Conservation (phyloP, 2,797 vertebrate genomes). For the Apogon talboti region DNA sequence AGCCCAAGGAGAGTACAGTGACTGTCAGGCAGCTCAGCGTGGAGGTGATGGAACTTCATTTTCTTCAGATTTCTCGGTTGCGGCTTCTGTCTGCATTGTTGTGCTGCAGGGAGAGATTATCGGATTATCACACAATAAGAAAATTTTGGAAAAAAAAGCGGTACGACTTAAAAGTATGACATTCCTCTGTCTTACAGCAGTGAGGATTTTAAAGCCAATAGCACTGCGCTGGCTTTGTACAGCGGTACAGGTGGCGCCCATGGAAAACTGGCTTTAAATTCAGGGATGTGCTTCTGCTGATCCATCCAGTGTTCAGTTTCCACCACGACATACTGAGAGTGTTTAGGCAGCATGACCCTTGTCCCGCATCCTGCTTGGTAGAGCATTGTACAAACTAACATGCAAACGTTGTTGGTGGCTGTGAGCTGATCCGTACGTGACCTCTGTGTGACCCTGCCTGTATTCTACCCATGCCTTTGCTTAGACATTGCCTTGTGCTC, state of each 20-base stretch:
- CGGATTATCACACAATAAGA: slow-evolving; percentile 68
- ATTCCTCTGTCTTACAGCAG: slow-evolving; percentile 23
- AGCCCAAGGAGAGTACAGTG: slow-evolving; percentile 43
- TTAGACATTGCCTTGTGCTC: slow-evolving; percentile 29
- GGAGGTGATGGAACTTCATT: slow-evolving; percentile 64
- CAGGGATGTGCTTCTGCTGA: background rate
- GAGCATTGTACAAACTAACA: slow-evolving; percentile 3
- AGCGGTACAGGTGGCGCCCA: slow-evolving; percentile 24
- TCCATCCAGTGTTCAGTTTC: background rate
- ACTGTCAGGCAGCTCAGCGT: slow-evolving; percentile 48
- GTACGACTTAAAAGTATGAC: slow-evolving; percentile 31
- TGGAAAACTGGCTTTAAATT: slow-evolving; percentile 17
- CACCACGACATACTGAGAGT: background rate
- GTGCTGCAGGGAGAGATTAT: slow-evolving; percentile 71
- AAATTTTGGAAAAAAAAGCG: background rate
- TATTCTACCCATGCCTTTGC: slow-evolving; percentile 10
- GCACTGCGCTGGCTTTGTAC: slow-evolving; percentile 23
- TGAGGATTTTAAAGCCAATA: slow-evolving; percentile 12
- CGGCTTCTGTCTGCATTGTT: slow-evolving; percentile 56
- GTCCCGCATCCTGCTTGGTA: background rate
- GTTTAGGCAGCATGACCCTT: background rate
- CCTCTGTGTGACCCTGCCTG: slow-evolving; percentile 40
- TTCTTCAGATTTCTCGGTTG: slow-evolving; percentile 54
- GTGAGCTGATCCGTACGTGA: slow-evolving; percentile 10
- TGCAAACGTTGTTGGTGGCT: slow-evolving; percentile 4